Evolutionary conservation across 2,888 invertebrate species (phyloP).

Genomic region (Ormia ochracea): DNA sequence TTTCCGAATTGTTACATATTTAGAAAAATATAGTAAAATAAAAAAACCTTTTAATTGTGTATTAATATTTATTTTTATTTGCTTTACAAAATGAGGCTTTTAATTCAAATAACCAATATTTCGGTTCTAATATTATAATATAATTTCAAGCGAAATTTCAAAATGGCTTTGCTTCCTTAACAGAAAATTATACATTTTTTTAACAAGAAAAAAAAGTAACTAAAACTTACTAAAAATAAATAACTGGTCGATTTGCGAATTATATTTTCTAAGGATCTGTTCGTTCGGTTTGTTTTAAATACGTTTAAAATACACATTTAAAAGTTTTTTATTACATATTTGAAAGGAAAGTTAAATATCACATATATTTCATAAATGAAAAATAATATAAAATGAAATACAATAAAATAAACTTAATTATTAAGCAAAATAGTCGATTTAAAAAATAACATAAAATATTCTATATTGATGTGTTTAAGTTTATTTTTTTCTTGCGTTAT

Average conservation of each 20-base stretch:
- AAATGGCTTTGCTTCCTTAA: background rate
- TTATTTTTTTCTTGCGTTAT: slow-evolving; percentile 35
- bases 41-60: background rate
- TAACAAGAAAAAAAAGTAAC: slow-evolving; percentile 27
- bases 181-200: slow-evolving; percentile 1
- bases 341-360: slow-evolving; percentile 61
- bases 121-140: background rate
- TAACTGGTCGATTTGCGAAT: slow-evolving; percentile 47
- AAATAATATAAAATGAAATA: background rate
- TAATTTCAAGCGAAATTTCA: slow-evolving; percentile 9
- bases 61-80: slow-evolving; percentile 22
- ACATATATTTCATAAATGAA: slow-evolving; percentile 57
- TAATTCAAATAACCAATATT: background rate
- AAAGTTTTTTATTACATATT: slow-evolving; percentile 7
- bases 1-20: too few relatives aligned
- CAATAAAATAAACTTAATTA: slow-evolving; percentile 48
- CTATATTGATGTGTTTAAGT: slow-evolving; percentile 30
- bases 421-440: slow-evolving; percentile 40
- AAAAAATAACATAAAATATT: slow-evolving; percentile 24
- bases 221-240: slow-evolving; percentile 50
- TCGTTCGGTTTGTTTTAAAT: slow-evolving; percentile 45
- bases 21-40: background rate
- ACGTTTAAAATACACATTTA: slow-evolving; percentile 4
- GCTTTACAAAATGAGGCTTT: slow-evolving; percentile 16
- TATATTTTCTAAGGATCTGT: slow-evolving; percentile 51